Base-by-base conservation (phyloP, 2,888 invertebrate genomes). In the Coecobrya sp. region DNA sequence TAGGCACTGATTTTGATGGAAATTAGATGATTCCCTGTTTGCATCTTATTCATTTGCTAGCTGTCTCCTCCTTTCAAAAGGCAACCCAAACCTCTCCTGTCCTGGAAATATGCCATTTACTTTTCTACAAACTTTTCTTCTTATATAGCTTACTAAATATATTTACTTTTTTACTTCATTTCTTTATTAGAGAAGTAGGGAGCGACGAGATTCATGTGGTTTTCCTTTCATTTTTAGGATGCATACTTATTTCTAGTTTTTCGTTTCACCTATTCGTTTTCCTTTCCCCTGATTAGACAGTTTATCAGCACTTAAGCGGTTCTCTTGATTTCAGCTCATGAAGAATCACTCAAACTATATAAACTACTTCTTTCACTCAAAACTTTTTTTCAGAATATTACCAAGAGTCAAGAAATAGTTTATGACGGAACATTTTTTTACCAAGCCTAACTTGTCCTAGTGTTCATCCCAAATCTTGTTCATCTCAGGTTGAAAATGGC, bases 1-100 rank as follows among this genome's bases (percentile, higher is more conserved):
- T 87, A 86, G 68, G 68, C 49, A 68, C 76, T 92, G 89, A 89
- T 92, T 92, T 86, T 92, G 89, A 92, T 92, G 92, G 92, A 92
- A 92, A 92, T 92, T 86, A 89, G 92, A 81, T 85, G 89, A 92
- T 85, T 82, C 59, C 59, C 52, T 73, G 86, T 86, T 82, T 70
- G 86, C 70, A 52, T 70, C 86, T 70, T 68, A 70, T 86, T 86
- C 86, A 70, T 86, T 70, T 70, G 55, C 70, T 70, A 62, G 62
- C 70, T 86, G 86, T 86, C 86, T 86, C 65, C 86, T 86, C 65
- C 36, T 25, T 2, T 52, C 30, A 19, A 59, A 30, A 55, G n/a
- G 19, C 27, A n/a, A 55, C 4, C 36, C 36, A 42, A 84, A 62
- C 62, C 55, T 81, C 55, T 81, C 55, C 65, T 85, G 42, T 65